Percentiles rank a stretch among this genome's conserved stretches.
phyloP scores from a whole-genome alignment of 2,797 vertebrate species.

The Nasua narica region DNA sequence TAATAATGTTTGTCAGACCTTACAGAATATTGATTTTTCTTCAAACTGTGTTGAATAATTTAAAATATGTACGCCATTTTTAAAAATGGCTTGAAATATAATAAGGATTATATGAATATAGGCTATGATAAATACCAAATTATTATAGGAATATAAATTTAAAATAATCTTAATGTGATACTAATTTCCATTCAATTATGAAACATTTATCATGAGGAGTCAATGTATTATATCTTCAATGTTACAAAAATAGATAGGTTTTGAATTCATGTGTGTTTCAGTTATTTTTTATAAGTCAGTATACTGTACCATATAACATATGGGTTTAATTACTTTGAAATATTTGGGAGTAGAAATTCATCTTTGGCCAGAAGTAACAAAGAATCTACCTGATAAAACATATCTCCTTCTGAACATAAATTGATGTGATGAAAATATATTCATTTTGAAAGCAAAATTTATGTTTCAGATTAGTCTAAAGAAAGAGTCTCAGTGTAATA shows the following conservation, averaged over 20 bases:
- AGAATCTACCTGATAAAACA: not conserved
- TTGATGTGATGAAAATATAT: not conserved
- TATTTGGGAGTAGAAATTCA: not conserved
- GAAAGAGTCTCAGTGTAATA: not conserved
- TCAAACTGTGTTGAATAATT: not conserved
- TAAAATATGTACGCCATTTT: not conserved
- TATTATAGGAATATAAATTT: not conserved
- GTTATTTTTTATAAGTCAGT: not conserved
- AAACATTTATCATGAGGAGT: not conserved
- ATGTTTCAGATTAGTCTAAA: not conserved
- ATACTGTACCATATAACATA: not conserved
- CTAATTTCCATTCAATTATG: not conserved
- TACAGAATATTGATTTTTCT: not conserved
- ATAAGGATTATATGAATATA: not conserved
- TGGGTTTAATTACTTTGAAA: not conserved
- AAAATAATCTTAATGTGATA: not conserved
- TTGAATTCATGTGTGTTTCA: not conserved
- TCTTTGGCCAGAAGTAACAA: not conserved
- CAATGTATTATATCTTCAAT: not conserved
- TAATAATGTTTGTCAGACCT: not conserved
- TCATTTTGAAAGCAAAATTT: not conserved
- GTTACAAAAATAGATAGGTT: not conserved
- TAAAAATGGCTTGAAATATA: not conserved
- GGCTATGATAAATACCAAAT: not conserved
- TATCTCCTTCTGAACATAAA: not conserved